These are phyloP conservation scores for Leucoraja ocellata DNA, from an alignment of 2,797 vertebrate genomes.

Conservation along the genomic window DNA sequence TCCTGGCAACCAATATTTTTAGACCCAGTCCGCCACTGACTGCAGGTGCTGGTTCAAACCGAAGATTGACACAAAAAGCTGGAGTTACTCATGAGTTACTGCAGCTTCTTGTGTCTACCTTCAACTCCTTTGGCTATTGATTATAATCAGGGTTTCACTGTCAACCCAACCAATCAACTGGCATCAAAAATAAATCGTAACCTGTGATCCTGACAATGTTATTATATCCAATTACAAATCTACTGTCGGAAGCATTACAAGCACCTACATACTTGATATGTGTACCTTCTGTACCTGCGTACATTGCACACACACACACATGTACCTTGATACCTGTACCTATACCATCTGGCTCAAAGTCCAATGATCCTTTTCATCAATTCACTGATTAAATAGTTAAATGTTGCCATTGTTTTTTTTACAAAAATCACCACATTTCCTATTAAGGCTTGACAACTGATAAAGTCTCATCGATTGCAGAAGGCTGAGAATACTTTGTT, in stretches of 20 bases:
- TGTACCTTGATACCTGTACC: background rate
- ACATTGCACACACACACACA: no score
- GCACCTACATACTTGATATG: background rate
- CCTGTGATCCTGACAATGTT: background rate
- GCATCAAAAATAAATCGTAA: background rate
- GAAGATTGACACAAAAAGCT: no score
- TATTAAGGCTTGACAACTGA: conserved; percentile 16
- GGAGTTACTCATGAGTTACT: no score
- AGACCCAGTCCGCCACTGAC: no score
- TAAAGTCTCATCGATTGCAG: conserved; percentile 14
- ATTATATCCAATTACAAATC: background rate
- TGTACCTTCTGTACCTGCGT: background rate
- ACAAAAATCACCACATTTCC: background rate
- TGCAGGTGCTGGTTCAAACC: no score
- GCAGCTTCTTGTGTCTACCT: no score
- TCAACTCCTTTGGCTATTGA: background rate
- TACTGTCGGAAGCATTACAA: background rate
- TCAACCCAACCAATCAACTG: background rate
- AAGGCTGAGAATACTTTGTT: background rate
- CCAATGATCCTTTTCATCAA: background rate
- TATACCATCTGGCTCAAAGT: background rate
- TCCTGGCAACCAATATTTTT: no score
- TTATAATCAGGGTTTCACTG: background rate
- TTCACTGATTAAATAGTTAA: background rate
- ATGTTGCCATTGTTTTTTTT: background rate